Conservation (phyloP, 1,140 invertebrate genomes). For the Drosophila miranda region DNA sequence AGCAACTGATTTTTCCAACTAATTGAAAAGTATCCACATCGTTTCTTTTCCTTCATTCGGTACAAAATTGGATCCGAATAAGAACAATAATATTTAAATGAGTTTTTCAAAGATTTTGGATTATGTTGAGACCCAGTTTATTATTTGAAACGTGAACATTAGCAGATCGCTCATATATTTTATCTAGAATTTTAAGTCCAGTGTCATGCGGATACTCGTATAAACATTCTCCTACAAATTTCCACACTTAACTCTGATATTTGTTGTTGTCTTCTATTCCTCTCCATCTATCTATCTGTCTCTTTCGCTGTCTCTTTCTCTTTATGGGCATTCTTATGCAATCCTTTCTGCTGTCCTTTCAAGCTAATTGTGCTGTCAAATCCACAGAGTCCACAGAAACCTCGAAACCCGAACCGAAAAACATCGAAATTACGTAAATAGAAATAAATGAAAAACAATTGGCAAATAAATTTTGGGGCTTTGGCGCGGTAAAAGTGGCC, state of each 20-base stretch:
- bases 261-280: conserved; percentile 9
- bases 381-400: conserved; percentile 1
- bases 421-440: conserved; percentile 41
- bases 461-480: conserved; percentile 40
- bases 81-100: too few species aligned
- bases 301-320: conserved; percentile 11
- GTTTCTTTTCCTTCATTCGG: too few species aligned
- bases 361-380: conserved; percentile 63
- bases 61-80: too few species aligned
- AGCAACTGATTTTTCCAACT: too few species aligned
- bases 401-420: conserved; percentile 14
- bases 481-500: conserved; percentile 30
- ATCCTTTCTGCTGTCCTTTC: conserved; percentile 46
- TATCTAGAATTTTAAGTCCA: not conserved
- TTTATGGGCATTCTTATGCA: conserved; percentile 2
- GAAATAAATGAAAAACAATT: conserved; percentile 29
- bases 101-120: too few species aligned
- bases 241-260: not conserved
- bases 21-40: too few species aligned
- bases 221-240: not conserved
- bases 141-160: too few species aligned
- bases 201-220: conserved; percentile 1
- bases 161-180: too few species aligned
- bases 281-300: conserved; percentile 1
- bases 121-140: too few species aligned